These are phyloP conservation scores for Meteorus cinctellus DNA, from an alignment of 2,888 invertebrate genomes.

Conservation along the genomic window DNA sequence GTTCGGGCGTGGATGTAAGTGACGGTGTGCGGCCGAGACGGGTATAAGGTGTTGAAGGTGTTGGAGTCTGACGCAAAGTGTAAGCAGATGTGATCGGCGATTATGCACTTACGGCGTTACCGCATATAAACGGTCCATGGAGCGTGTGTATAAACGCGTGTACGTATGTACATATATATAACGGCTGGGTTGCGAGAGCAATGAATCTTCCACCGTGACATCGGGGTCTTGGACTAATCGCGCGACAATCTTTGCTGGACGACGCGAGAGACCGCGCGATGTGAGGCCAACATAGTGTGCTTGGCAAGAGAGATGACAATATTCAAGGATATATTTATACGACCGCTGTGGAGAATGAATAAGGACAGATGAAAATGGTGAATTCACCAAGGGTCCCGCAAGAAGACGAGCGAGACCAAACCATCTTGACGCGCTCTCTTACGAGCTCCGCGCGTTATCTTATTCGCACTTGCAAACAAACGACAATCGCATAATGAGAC, in stretches of 20 bases:
- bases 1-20: slow-evolving; percentile 49
- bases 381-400: slow-evolving; percentile 23
- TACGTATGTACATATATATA: slow-evolving; percentile 52
- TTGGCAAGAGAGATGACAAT: slow-evolving; percentile 33
- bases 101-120: slow-evolving; percentile 73
- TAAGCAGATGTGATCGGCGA: slow-evolving; percentile 72
- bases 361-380: slow-evolving; percentile 26
- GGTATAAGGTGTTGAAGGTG: slow-evolving; percentile 70
- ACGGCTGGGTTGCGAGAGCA: slow-evolving; percentile 66
- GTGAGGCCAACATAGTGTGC: slow-evolving; percentile 47
- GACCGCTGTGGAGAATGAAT: slow-evolving; percentile 20
- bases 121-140: slow-evolving; percentile 60
- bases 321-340: slow-evolving; percentile 14
- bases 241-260: slow-evolving; percentile 71
- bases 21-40: slow-evolving; percentile 48
- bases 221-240: slow-evolving; percentile 71
- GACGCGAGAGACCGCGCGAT: slow-evolving; percentile 56
- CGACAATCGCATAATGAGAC: slow-evolving; percentile 73
- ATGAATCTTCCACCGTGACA: slow-evolving; percentile 72
- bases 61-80: slow-evolving; percentile 70
- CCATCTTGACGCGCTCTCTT: slow-evolving; percentile 39
- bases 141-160: slow-evolving; percentile 52
- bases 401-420: slow-evolving; percentile 41
- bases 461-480: slow-evolving; percentile 59
- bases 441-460: slow-evolving; percentile 56